phyloP scores from a whole-genome alignment of 2,797 vertebrate species.

The Chloroceryle inda region DNA sequence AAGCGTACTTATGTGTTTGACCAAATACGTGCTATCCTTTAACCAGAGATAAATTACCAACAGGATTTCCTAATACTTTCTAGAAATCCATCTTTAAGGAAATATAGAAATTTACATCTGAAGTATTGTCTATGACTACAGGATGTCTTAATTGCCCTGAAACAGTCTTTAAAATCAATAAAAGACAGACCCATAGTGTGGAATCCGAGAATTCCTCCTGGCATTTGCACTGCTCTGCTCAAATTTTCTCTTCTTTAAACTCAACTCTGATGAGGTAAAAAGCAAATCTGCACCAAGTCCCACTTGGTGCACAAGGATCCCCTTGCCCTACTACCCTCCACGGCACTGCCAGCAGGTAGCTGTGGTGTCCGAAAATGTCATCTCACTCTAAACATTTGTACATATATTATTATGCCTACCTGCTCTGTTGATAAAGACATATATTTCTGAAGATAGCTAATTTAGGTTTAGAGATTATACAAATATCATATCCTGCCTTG shows the following conservation, averaged over 20 bases:
- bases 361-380: neutral
- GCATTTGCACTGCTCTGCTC: neutral
- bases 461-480: neutral
- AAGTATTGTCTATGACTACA: neutral
- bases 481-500: neutral
- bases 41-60: constrained; percentile 37
- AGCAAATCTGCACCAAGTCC: neutral
- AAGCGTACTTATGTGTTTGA: constrained; percentile 19
- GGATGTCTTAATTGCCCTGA: neutral
- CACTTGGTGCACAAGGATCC: neutral
- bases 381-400: neutral
- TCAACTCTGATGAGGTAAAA: neutral
- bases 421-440: neutral
- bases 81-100: neutral
- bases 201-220: neutral
- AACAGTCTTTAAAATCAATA: neutral
- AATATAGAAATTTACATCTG: neutral
- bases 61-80: constrained; percentile 18
- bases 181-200: neutral
- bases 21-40: constrained; percentile 33
- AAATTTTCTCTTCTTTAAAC: neutral
- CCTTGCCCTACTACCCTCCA: neutral
- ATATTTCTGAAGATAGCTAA: neutral
- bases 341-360: neutral
- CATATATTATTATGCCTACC: neutral